Base-by-base conservation (phyloP, 2,113 vertebrate species). In the Saguinus midas region DNA sequence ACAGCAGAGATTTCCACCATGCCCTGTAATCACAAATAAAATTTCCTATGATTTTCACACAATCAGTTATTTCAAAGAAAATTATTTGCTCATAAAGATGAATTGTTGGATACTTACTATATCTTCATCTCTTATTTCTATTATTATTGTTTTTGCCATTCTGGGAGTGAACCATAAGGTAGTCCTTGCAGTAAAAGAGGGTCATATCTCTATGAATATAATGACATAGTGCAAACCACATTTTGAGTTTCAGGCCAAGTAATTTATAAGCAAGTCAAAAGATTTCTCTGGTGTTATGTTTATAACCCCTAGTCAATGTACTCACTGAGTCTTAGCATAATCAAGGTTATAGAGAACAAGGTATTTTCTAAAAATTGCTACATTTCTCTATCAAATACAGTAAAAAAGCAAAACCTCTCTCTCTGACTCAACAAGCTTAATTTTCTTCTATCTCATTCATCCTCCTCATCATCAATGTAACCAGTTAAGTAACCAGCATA, bases 381-480 rank as follows among this genome's bases (percentile, higher is more conserved):
- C 21, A 70, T 76, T 96, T 95, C 50, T 87, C 92, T 95, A 94
- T 68, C 78, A 82, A 95, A 96, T 95, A 45, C 25, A 58, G 17
- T 48, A 84, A 73, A 81, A 92, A 97, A 96, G 64, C 72, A 93
- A 91, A 95, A 73, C 25, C 10, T 64, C 25, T 85, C 32, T 83
- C 32, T 83, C 9, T 57, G 37, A 40, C 92, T 37, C 91, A 97
- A 92, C 40, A 80, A 85, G 10, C 52, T 94, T 81, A 96, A 93
- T 97, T 98, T 89, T 98, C 78, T 96, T 96, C 91, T 23, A 7
- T 97, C 73, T 96, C 90, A 96, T 94, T 93, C 25, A 20, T 68
- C 25, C 27, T 45, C 45, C 66, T 64, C 58, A 66, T n/a, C 72
- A 72, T 43, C 87, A 95, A 66, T 90, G 80, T 79, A 97, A 95